phyloP scores from a whole-genome alignment of 2,113 vertebrate species.

The Alectura lathami region DNA sequence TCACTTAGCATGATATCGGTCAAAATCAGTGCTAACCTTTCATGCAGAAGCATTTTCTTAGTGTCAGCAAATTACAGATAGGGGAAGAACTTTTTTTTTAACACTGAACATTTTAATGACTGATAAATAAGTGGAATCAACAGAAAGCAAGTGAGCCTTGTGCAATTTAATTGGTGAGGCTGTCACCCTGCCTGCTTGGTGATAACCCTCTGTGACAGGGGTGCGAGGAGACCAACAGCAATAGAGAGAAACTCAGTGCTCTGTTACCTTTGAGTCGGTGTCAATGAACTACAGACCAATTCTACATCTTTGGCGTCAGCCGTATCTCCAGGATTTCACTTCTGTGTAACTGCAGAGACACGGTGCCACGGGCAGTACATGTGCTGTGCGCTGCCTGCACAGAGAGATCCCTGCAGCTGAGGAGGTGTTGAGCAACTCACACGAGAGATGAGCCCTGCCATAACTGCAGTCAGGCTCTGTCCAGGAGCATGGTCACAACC shows the following conservation, averaged over 20 bases:
- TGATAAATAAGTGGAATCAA: background rate
- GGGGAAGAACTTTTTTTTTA: background rate
- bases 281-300: background rate
- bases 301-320: background rate
- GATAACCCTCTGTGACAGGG: background rate
- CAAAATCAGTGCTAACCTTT: background rate
- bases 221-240: background rate
- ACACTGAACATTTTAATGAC: background rate
- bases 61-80: background rate
- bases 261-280: background rate
- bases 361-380: accelerated
- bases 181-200: background rate
- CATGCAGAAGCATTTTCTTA: background rate
- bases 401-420: background rate
- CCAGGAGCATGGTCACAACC: background rate
- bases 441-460: background rate
- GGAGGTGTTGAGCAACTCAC: background rate
- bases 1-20: background rate
- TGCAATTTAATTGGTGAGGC: background rate
- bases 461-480: accelerated
- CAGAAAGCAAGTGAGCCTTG: background rate
- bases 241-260: background rate
- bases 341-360: background rate
- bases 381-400: accelerated
- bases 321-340: background rate